phyloP scores from a whole-genome alignment of 35 echinoderm and acorn worm genomes.

The Nesometra sesokonis region DNA sequence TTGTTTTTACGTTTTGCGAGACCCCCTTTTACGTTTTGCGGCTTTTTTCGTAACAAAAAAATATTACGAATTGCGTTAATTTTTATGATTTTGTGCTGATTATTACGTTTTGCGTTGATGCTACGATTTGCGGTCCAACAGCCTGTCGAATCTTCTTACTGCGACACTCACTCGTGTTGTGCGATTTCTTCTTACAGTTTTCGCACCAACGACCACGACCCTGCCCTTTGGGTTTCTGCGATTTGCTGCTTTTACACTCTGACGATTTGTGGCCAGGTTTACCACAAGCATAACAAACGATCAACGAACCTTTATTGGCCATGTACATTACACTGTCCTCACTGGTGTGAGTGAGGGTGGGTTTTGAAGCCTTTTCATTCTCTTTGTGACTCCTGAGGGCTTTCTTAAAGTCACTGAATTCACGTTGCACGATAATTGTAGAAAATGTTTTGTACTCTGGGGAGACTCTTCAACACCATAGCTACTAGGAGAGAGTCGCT shows the following conservation, averaged over 20 bases:
- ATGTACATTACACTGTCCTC: not conserved
- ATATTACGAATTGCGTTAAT: too few relatives aligned
- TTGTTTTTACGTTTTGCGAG: too few relatives aligned
- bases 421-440: constrained; percentile 6
- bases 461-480: constrained; percentile 30
- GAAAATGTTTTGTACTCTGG: constrained; percentile 15
- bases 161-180: constrained; percentile 8
- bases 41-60: too few relatives aligned
- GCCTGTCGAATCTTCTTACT: constrained; percentile 23
- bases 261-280: constrained; percentile 13
- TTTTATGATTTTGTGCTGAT: too few relatives aligned
- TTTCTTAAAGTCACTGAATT: constrained; percentile 29
- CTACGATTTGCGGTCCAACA: too few relatives aligned
- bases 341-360: not conserved
- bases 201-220: constrained; percentile 13
- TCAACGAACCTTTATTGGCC: not conserved
- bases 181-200: not conserved
- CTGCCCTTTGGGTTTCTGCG: not conserved
- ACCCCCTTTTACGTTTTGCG: too few relatives aligned
- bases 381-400: constrained; percentile 24
- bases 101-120: too few relatives aligned
- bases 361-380: constrained; percentile 13
- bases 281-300: constrained; percentile 20
- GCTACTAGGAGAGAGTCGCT: constrained; percentile 12
- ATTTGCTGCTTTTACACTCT: constrained; percentile 18